Base-by-base conservation (phyloP, 2,113 vertebrate genomes). In the Butorides virescens region DNA sequence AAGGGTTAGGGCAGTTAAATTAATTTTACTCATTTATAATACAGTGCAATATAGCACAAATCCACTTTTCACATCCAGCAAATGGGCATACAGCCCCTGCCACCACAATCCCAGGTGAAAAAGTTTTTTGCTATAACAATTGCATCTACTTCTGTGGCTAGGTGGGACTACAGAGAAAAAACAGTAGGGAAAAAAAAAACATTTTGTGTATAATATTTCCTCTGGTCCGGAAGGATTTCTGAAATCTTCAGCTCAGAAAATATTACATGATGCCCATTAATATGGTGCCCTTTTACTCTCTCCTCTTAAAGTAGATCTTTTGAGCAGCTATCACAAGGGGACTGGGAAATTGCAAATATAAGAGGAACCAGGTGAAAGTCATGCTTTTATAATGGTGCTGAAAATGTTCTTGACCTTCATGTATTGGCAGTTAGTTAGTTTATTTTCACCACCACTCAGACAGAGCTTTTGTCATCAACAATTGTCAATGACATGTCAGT, bases 1-100 rank as follows among this genome's bases (percentile, higher is more conserved):
- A 95, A 92, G 72, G 29, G 13, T 84, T 92, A 92, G 37, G 34
- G 59, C 16, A 67, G 59, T 86, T 67, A 88, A 88, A 93, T 90
- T 92, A 93, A 86, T 95, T 91, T 93, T 84, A 67, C 18, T 88
- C 22, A 9, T 15, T 59, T 66, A 32, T 84, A 80, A 70, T 74
- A 63, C 5, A 67, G 47, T 47, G 22, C 46, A 86, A 46, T 83
- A 49, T 19, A 70, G 7, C 29, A 84, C 10, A 89, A 91, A 86
- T 84, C 32, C 47, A 67, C 20, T 95, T 92, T 91, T 72, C 32
- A 74, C 1, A 2, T 67, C 15, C 47, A 80, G n/a, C 5, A 91
- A 80, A 91, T 62, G 22, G 8, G 2, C 13, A 61, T 42, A 73
- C 10, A 49, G 5, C 6, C 49, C 32, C 18, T 66, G 67, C 17